These are phyloP conservation scores for Silurus asotus DNA, from an alignment of 2,113 vertebrate species.

Conservation along the genomic window DNA sequence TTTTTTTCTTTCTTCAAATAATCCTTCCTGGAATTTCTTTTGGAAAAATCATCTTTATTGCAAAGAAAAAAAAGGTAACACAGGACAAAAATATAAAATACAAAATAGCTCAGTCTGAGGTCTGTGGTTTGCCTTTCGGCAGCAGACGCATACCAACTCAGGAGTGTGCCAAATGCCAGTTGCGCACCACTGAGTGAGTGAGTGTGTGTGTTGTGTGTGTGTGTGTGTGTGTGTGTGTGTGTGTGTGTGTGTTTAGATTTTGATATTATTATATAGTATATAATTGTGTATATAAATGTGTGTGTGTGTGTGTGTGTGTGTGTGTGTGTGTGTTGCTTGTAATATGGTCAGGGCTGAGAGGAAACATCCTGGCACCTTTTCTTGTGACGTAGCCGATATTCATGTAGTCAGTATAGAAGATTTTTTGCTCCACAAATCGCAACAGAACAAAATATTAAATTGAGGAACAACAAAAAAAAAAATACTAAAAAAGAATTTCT, in stretches of 20 bases:
- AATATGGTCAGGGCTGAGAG: not conserved
- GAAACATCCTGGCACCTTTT: too few species aligned
- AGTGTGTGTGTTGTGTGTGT: slow-evolving; percentile 6
- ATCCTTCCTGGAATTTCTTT: not conserved
- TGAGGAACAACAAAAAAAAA: too few species aligned
- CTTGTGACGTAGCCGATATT: not conserved
- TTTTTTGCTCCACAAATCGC: too few species aligned
- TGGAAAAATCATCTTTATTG: not conserved
- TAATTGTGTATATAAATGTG: too few species aligned
- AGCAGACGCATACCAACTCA: not conserved
- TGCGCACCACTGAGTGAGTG: not conserved
- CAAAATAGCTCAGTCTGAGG: not conserved
- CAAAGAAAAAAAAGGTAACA: not conserved
- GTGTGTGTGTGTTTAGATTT: too few species aligned
- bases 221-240: not conserved
- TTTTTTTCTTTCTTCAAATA: not conserved
- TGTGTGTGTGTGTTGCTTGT: not conserved
- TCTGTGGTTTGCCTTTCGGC: not conserved
- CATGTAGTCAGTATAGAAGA: too few species aligned
- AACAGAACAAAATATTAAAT: too few species aligned
- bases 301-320: not conserved
- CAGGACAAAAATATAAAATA: not conserved
- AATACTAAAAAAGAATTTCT: too few species aligned
- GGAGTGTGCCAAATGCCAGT: slow-evolving; percentile 6
- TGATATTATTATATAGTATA: too few species aligned